Evolutionary conservation across 2,797 vertebrate genomes (phyloP).

Genomic region (Hoplostethus atlanticus): DNA sequence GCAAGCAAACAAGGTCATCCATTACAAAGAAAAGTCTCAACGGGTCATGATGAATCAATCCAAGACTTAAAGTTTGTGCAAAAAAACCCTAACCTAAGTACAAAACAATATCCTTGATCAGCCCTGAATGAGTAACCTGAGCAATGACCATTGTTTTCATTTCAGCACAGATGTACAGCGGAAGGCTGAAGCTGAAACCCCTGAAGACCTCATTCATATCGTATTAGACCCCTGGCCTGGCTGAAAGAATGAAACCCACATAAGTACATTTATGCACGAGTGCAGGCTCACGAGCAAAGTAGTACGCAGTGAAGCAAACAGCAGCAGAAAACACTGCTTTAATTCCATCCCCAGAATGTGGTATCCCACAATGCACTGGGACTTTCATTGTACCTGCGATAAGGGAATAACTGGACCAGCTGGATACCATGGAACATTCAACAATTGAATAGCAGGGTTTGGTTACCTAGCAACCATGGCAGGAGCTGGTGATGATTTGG

Average conservation of each 20-base stretch:
- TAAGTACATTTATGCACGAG: conserved; percentile 29
- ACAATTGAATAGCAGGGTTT: conserved; percentile 72
- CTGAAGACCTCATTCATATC: conserved; percentile 57
- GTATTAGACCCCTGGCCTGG: conserved; percentile 58
- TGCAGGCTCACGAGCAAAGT: conserved; percentile 34
- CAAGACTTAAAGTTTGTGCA: not conserved
- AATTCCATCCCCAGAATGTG: conserved; percentile 69
- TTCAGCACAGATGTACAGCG: conserved; percentile 48
- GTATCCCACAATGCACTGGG: conserved; percentile 79
- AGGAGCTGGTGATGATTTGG: conserved; percentile 68
- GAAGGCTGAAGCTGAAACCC: conserved; percentile 41
- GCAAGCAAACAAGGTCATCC: conserved; percentile 18
- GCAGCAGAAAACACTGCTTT: conserved; percentile 55
- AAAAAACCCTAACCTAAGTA: not conserved
- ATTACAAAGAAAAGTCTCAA: conserved; percentile 1
- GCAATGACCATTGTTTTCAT: conserved; percentile 47
- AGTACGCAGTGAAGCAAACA: conserved; percentile 58
- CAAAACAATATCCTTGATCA: conserved; percentile 19
- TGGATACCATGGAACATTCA: conserved; percentile 66
- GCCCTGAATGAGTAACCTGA: not conserved
- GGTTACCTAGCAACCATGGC: conserved; percentile 90
- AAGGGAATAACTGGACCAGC: conserved; percentile 83
- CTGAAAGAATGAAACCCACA: conserved; percentile 37
- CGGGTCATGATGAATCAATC: not conserved
- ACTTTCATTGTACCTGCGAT: conserved; percentile 85